These are phyloP conservation scores for Bujurquina vittata DNA, from an alignment of 2,113 vertebrate genomes.

Conservation along the genomic window DNA sequence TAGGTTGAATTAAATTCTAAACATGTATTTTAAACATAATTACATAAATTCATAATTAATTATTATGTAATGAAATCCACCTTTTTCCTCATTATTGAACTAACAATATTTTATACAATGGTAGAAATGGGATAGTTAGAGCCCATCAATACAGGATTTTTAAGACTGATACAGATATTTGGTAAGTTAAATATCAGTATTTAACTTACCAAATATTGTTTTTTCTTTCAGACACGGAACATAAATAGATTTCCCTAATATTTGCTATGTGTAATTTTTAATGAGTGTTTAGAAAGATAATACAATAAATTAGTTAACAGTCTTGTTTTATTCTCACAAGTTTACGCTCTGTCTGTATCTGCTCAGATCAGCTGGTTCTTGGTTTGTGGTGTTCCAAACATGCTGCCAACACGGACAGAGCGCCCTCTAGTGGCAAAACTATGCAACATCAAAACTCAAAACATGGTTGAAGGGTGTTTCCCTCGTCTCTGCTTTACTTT, in stretches of 20 bases:
- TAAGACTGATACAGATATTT: not conserved
- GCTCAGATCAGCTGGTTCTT: no score
- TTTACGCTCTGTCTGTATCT: not conserved
- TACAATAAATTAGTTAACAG: not conserved
- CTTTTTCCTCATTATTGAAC: not conserved
- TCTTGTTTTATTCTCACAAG: not conserved
- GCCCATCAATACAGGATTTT: not conserved
- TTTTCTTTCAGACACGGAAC: not conserved
- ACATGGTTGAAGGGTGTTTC: no score
- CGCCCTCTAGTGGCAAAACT: not conserved
- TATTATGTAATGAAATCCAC: not conserved
- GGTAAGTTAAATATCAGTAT: not conserved
- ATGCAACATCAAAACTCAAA: not conserved
- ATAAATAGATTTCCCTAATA: not conserved
- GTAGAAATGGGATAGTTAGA: not conserved
- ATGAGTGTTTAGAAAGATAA: not conserved
- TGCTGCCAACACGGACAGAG: not conserved
- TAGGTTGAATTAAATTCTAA: not conserved
- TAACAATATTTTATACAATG: not conserved
- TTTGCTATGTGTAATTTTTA: not conserved
- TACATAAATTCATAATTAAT: not conserved
- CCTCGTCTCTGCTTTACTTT: no score
- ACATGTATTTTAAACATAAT: not conserved
- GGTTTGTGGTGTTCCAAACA: not conserved
- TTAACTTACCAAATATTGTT: no score